These are phyloP conservation scores for Oostethus manadensis DNA, from an alignment of 2,113 vertebrate species.

Conservation along the genomic window DNA sequence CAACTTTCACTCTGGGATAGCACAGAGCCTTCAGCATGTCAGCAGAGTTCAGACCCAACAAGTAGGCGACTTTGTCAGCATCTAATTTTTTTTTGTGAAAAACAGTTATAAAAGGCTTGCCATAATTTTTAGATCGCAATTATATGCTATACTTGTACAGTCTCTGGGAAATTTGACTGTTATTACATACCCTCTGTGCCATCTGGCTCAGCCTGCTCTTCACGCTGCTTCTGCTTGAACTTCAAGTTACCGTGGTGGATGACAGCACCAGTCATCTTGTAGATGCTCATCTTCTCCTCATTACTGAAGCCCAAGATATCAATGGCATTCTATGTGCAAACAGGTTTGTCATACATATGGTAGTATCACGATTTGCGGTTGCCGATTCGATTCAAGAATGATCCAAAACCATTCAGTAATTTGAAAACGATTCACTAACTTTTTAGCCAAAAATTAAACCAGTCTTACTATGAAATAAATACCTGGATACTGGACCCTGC, in stretches of 20 bases:
- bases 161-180: not conserved
- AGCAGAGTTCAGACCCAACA: slow-evolving; percentile 62
- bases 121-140: not conserved
- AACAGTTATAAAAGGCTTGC: not conserved
- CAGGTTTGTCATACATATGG: not conserved
- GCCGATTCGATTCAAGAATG: too few species aligned
- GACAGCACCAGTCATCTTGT: slow-evolving; percentile 66
- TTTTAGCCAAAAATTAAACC: too few species aligned
- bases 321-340: slow-evolving; percentile 58
- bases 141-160: not conserved
- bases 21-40: slow-evolving; percentile 64
- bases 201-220: slow-evolving; percentile 79
- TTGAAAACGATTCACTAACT: too few species aligned
- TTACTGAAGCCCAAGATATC: slow-evolving; percentile 61
- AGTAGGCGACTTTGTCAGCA: slow-evolving; percentile 57
- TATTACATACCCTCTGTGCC: slow-evolving; percentile 65
- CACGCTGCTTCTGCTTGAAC: slow-evolving; percentile 87
- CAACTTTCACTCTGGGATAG: slow-evolving; percentile 60
- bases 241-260: slow-evolving; percentile 76
- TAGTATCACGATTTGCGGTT: too few species aligned
- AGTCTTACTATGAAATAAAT: too few species aligned
- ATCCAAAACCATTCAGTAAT: too few species aligned
- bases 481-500: too few species aligned
- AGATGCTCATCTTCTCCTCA: slow-evolving; percentile 67
- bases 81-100: slow-evolving; percentile 21